phyloP scores from a whole-genome alignment of 2,113 vertebrate genomes.

The Chrysemys picta region DNA sequence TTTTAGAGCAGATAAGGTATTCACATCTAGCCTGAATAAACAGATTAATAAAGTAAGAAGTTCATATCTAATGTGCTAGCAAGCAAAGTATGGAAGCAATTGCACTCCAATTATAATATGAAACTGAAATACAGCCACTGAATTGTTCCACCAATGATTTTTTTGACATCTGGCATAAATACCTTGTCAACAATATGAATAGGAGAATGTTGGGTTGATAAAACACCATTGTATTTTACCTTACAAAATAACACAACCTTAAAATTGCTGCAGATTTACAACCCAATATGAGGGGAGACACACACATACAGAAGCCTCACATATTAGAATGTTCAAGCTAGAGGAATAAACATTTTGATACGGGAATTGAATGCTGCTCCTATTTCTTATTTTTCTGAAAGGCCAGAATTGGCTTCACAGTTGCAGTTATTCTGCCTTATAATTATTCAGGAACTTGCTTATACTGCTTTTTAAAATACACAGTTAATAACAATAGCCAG shows the following conservation, averaged over 20 bases:
- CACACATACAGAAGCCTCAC: background rate
- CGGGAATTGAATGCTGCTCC: background rate
- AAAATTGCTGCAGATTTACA: too few relatives aligned
- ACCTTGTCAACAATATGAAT: background rate
- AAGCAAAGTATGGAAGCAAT: conserved; percentile 1
- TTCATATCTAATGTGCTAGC: background rate
- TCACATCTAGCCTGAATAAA: conserved; percentile 9
- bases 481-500: background rate
- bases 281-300: background rate
- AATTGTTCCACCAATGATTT: background rate
- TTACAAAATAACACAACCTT: too few relatives aligned
- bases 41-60: background rate
- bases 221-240: background rate
- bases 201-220: background rate
- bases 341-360: conserved; percentile 6
- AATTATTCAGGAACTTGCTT: background rate
- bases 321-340: background rate
- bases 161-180: background rate
- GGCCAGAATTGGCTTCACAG: background rate
- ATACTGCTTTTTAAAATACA: background rate
- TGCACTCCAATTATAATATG: background rate
- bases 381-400: background rate
- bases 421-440: background rate
- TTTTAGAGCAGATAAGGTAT: background rate
- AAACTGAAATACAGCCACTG: conserved; percentile 15